phyloP scores from a whole-genome alignment of 2,888 invertebrate genomes.

The Ametastegia equiseti region DNA sequence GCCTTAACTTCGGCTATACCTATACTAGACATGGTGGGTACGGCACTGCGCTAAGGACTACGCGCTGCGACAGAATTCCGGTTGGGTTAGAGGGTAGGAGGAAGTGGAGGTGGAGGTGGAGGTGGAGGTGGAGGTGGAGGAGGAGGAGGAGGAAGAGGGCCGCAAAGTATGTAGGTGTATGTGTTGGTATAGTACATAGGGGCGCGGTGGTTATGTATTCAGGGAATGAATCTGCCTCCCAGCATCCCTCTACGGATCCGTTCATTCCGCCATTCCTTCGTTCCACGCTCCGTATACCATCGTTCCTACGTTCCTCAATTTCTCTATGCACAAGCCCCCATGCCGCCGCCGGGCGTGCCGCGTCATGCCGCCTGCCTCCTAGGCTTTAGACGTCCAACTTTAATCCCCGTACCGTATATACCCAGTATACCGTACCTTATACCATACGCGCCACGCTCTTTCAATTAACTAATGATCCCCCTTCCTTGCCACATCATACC shows the following conservation, averaged over 20 bases:
- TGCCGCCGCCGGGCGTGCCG: conserved; percentile 9
- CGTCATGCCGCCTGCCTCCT: background rate
- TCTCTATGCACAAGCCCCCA: too few relatives aligned
- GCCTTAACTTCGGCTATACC: background rate
- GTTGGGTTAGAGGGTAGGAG: background rate
- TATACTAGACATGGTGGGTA: background rate
- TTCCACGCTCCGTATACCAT: too few relatives aligned
- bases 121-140: too few relatives aligned
- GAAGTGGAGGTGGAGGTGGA: background rate
- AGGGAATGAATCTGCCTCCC: conserved; percentile 19
- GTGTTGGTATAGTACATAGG: background rate
- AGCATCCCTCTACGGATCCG: too few relatives aligned
- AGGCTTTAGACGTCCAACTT: background rate
- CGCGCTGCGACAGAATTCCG: conserved; percentile 29
- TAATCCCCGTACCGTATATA: background rate
- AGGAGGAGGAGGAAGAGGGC: background rate
- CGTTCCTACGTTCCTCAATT: too few relatives aligned
- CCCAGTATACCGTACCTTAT: too few relatives aligned
- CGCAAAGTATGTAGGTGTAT: background rate
- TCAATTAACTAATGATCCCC: conserved; percentile 48
- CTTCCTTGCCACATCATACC: too few relatives aligned
- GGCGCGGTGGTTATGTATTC: background rate
- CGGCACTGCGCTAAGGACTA: conserved; percentile 24
- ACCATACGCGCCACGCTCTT: background rate
- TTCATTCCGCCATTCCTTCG: too few relatives aligned